Evolutionary conservation across 2,888 invertebrate species (phyloP).

Genomic region (Lepidochitona cinerea): DNA sequence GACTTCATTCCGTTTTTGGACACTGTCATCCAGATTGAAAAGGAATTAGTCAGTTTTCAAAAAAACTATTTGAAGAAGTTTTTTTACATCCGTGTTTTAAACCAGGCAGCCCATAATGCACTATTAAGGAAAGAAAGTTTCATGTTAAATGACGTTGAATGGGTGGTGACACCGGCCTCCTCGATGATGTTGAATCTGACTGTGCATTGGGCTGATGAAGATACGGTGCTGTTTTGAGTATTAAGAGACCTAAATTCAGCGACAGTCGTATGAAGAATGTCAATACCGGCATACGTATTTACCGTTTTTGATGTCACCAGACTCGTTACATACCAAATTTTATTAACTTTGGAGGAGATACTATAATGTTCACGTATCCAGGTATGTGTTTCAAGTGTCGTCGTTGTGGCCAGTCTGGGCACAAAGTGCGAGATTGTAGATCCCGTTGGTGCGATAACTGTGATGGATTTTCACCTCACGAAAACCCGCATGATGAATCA

Average conservation of each 20-base stretch:
- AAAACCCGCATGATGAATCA: neutral
- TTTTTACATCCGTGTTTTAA: neutral
- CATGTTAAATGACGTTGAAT: neutral
- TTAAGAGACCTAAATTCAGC: neutral
- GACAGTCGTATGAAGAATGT: neutral
- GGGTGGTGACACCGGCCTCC: neutral
- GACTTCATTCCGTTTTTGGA: neutral
- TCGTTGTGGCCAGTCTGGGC: neutral
- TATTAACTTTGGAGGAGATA: neutral
- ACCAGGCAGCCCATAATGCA: neutral
- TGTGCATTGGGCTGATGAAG: neutral
- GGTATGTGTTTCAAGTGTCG: neutral
- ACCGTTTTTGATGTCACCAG: neutral
- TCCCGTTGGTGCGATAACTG: neutral
- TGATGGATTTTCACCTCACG: neutral
- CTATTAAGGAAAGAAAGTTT: neutral
- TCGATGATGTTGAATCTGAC: neutral
- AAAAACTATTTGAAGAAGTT: neutral
- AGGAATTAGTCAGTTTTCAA: neutral
- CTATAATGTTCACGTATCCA: neutral
- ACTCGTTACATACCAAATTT: neutral
- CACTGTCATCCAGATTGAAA: neutral
- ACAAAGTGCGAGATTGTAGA: neutral
- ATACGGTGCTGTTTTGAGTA: neutral
- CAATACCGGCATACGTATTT: neutral